phyloP scores from a whole-genome alignment of 2,797 vertebrate genomes.

The Rhinatrema bivittatum region DNA sequence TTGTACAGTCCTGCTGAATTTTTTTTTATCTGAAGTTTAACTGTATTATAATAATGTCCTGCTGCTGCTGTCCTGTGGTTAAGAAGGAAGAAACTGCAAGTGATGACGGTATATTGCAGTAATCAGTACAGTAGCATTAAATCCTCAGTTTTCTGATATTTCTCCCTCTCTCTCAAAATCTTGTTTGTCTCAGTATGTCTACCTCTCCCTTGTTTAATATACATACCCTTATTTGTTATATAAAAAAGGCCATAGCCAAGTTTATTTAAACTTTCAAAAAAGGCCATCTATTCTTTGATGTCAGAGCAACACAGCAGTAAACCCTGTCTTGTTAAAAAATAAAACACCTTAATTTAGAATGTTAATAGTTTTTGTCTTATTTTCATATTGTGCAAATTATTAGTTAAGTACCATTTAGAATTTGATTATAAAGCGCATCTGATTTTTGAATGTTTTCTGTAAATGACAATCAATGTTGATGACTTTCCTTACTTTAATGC shows the following conservation, averaged over 20 bases:
- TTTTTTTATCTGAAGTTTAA: constrained; percentile 32
- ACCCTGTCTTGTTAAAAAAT: constrained; percentile 49
- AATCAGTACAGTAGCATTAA: constrained; percentile 42
- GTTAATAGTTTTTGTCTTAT: constrained; percentile 64
- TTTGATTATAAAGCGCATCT: constrained; percentile 73
- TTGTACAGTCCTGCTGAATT: constrained; percentile 40
- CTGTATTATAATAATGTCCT: constrained; percentile 45
- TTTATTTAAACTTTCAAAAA: too few relatives aligned
- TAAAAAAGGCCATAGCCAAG: constrained; percentile 58
- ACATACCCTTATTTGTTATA: constrained; percentile 52
- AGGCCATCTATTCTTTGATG: constrained; percentile 55
- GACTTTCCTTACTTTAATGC: constrained; percentile 68
- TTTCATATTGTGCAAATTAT: constrained; percentile 70
- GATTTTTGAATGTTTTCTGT: constrained; percentile 82
- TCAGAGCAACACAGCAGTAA: constrained; percentile 54
- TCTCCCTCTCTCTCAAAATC: constrained; percentile 19
- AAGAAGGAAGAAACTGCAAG: constrained; percentile 41
- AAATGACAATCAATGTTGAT: constrained; percentile 82
- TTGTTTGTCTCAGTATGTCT: too few relatives aligned
- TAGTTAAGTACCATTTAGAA: constrained; percentile 67
- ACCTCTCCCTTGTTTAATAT: constrained; percentile 54
- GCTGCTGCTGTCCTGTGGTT: constrained; percentile 45
- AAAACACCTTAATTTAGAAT: constrained; percentile 74
- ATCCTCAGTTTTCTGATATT: constrained; percentile 40
- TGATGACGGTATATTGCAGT: constrained; percentile 29